These are phyloP conservation scores for Labroides dimidiatus DNA, from an alignment of 2,797 vertebrate genomes.

Conservation along the genomic window DNA sequence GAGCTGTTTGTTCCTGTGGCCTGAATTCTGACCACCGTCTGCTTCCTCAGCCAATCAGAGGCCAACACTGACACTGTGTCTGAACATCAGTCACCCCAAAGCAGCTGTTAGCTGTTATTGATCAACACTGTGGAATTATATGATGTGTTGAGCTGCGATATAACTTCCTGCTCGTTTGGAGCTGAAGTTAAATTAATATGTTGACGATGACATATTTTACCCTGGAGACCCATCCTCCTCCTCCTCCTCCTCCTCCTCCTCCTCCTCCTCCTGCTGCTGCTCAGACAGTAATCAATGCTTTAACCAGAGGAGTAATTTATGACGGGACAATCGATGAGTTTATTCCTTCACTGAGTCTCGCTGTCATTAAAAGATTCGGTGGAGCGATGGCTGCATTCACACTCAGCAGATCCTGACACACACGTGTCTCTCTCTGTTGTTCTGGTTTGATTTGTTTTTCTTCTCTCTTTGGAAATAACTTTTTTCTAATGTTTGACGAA, in stretches of 20 bases:
- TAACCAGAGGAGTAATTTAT: conserved; percentile 62
- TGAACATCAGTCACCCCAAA: conserved; percentile 40
- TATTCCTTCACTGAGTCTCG: conserved; percentile 32
- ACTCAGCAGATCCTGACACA: background rate
- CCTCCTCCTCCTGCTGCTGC: too few species aligned
- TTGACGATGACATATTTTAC: conserved; percentile 70
- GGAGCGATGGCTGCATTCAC: conserved; percentile 1
- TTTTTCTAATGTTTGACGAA: background rate
- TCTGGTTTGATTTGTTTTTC: background rate
- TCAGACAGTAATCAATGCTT: conserved; percentile 66
- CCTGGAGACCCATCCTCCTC: conserved; percentile 37
- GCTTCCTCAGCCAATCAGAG: too few species aligned
- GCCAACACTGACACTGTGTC: too few species aligned
- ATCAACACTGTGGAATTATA: conserved; percentile 47
- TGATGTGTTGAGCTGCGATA: conserved; percentile 38
- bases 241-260: too few species aligned
- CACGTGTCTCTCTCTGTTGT: background rate
- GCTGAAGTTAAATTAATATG: conserved; percentile 69
- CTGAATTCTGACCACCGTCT: too few species aligned
- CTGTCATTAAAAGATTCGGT: conserved; percentile 6
- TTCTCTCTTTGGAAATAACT: background rate
- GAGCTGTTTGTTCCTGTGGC: too few species aligned
- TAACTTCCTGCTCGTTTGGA: conserved; percentile 49
- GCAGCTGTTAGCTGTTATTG: conserved; percentile 49
- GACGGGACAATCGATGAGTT: conserved; percentile 59